phyloP scores from a whole-genome alignment of 1,140 invertebrate genomes.

The Plectus sambesii region DNA sequence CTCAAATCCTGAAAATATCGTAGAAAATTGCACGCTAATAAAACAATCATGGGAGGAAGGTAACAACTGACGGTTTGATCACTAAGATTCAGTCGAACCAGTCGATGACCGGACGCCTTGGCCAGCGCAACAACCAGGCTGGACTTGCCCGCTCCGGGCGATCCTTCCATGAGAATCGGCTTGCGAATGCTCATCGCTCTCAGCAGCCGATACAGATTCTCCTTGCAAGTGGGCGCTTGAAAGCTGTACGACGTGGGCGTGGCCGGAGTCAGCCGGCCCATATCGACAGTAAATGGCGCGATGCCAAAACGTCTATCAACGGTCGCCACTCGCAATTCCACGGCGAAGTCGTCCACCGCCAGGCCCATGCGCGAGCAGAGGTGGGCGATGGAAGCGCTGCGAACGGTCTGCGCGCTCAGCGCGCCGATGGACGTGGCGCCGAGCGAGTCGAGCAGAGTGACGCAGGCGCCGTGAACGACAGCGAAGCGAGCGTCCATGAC shows the following conservation, averaged over 20 bases:
- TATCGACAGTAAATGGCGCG: constrained; percentile 20
- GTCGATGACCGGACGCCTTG: constrained; percentile 62
- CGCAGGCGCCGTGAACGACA: constrained; percentile 73
- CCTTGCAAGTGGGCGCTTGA: constrained; percentile 66
- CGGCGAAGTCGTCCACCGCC: too few species aligned
- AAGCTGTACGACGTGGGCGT: constrained; percentile 55
- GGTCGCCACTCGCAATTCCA: too few species aligned
- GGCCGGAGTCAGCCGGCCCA: constrained; percentile 5
- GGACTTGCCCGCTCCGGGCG: constrained; percentile 95
- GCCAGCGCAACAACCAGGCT: constrained; percentile 83
- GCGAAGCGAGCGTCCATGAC: constrained; percentile 37
- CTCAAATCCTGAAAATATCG: constrained; percentile 73
- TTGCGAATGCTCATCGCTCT: constrained; percentile 73
- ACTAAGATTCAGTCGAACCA: constrained; percentile 88
- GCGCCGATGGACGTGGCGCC: constrained; percentile 50
- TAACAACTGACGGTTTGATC: constrained; percentile 71
- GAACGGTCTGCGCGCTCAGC: too few species aligned
- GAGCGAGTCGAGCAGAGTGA: constrained; percentile 80
- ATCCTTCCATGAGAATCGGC: constrained; percentile 87
- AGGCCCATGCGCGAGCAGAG: too few species aligned
- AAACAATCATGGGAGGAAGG: constrained; percentile 3
- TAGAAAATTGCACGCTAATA: constrained; percentile 6
- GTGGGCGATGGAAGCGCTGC: too few species aligned
- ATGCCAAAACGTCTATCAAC: too few species aligned
- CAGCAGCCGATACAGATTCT: constrained; percentile 70